Conservation (phyloP, 1,140 invertebrate genomes). For the Pogonomyrmex barbatus region DNA sequence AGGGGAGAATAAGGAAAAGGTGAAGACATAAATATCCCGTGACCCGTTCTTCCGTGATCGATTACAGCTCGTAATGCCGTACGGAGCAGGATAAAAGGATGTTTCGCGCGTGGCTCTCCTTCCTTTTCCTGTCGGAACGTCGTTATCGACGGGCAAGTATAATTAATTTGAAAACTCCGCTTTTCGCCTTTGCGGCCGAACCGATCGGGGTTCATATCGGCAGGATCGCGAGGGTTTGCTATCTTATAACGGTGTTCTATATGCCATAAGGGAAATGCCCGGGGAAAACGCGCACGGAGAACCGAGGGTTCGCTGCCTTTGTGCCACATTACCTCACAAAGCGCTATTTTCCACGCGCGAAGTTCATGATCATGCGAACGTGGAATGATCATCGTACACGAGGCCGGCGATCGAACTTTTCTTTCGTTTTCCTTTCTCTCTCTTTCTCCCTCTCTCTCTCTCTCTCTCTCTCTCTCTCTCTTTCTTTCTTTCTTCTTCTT, state of each 20-base stretch:
- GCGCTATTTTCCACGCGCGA: slow-evolving; percentile 37
- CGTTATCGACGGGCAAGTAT: slow-evolving; percentile 28
- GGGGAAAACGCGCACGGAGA: background rate
- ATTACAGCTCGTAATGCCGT: slow-evolving; percentile 28
- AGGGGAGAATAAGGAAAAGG: background rate
- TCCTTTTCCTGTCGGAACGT: background rate
- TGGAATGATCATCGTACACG: slow-evolving; percentile 40
- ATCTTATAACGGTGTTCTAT: slow-evolving; percentile 25
- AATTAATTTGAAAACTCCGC: slow-evolving; percentile 60
- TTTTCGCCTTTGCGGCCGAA: slow-evolving; percentile 34
- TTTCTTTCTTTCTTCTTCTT: too few relatives aligned
- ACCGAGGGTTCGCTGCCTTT: slow-evolving; percentile 57
- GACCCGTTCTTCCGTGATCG: slow-evolving; percentile 42
- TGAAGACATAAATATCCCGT: slow-evolving; percentile 50
- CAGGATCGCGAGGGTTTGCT: slow-evolving; percentile 46
- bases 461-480: background rate
- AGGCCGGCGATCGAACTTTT: background rate
- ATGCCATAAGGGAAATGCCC: slow-evolving; percentile 28
- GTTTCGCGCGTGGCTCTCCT: slow-evolving; percentile 27
- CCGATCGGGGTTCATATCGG: slow-evolving; percentile 36
- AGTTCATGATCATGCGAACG: slow-evolving; percentile 53
- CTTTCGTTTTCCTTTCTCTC: background rate
- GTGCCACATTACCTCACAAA: slow-evolving; percentile 59
- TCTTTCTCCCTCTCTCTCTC: background rate
- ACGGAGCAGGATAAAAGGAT: slow-evolving; percentile 21